These are phyloP conservation scores for Aurelia sp. DNA, from an alignment of 30 jellyfish, hydroid and myxozoan genomes.

Conservation along the genomic window DNA sequence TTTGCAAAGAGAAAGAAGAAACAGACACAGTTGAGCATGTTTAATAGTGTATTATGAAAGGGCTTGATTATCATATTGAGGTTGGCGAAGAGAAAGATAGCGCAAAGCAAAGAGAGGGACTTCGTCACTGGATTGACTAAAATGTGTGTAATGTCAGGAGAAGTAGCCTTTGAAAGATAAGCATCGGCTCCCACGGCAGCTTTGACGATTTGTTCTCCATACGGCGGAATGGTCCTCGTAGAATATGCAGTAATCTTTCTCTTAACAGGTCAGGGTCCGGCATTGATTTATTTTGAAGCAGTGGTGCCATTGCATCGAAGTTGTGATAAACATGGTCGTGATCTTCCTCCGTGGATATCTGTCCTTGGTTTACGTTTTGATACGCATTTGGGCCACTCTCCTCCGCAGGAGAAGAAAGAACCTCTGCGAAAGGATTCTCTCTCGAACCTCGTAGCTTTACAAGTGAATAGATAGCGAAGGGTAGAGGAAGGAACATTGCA, in stretches of 20 bases:
- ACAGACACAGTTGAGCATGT: background rate
- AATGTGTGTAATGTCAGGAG: slow-evolving; percentile 4
- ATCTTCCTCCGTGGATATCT: no score
- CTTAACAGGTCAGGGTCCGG: background rate
- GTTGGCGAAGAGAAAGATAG: background rate
- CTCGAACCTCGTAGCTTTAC: background rate
- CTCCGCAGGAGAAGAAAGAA: no score
- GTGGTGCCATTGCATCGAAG: background rate
- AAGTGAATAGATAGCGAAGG: background rate
- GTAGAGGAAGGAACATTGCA: slow-evolving; percentile 3
- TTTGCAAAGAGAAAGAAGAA: background rate
- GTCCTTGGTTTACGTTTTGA: no score
- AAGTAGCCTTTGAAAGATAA: slow-evolving; percentile 11
- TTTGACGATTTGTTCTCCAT: background rate
- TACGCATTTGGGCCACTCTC: no score
- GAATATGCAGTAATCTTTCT: background rate
- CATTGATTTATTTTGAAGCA: background rate
- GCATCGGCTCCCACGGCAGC: slow-evolving; percentile 15
- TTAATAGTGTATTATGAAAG: background rate
- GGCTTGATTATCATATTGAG: background rate
- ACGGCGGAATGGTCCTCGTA: background rate
- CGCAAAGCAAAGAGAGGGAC: background rate
- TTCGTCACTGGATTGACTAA: slow-evolving; percentile 1
- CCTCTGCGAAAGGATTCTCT: background rate
- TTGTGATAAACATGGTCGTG: background rate